Conservation (phyloP, 2,888 invertebrate genomes). For the Tinea semifulvella region DNA sequence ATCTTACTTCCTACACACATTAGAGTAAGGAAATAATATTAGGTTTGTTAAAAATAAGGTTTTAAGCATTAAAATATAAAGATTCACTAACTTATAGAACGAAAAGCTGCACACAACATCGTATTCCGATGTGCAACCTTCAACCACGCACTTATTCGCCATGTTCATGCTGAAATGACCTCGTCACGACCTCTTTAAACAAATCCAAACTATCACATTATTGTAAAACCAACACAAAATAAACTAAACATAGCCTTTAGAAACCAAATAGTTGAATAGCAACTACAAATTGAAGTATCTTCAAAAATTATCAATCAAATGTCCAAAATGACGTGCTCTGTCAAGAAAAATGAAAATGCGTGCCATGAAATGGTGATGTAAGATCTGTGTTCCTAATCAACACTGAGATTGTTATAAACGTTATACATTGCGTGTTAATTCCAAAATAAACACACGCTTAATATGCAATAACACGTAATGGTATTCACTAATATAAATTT, state of each 20-base stretch:
- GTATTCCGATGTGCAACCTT: slow-evolving; percentile 60
- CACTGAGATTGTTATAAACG: no score
- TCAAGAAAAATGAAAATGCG: slow-evolving; percentile 62
- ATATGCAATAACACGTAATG: no score
- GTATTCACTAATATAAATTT: no score
- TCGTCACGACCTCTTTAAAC: slow-evolving; percentile 20
- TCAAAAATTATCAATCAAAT: slow-evolving; percentile 67
- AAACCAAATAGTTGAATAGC: not conserved
- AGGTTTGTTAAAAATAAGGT: not conserved
- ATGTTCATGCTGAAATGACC: slow-evolving; percentile 47
- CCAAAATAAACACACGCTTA: no score
- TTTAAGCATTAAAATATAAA: not conserved
- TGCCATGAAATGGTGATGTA: slow-evolving; percentile 63
- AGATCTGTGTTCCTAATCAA: no score
- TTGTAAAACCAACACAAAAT: slow-evolving; percentile 19
- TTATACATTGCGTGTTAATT: no score
- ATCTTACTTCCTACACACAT: not conserved
- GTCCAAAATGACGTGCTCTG: slow-evolving; percentile 65
- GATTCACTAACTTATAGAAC: slow-evolving; percentile 58
- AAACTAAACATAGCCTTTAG: not conserved
- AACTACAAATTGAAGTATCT: slow-evolving; percentile 44
- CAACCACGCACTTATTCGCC: slow-evolving; percentile 59
- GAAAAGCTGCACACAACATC: slow-evolving; percentile 64
- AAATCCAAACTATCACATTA: slow-evolving; percentile 48
- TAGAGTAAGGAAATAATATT: not conserved